Evolutionary conservation across 1,140 invertebrate genomes (phyloP), one percentile per base, ranked within the genome.

Genomic region (Drosophila pachea): DNA sequence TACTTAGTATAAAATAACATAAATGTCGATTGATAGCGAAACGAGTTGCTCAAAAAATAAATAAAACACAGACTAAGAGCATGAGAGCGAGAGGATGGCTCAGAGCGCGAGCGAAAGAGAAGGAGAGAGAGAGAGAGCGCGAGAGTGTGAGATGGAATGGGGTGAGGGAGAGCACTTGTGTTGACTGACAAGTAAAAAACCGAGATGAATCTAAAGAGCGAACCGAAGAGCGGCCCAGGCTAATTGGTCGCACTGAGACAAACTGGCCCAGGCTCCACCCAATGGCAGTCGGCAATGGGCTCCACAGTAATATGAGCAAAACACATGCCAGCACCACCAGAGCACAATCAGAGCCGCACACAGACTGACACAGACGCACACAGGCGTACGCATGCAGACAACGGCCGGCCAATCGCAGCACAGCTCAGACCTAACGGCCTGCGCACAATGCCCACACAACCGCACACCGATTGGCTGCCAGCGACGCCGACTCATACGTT

Each of bases 231-330:
- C 32, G 43, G 5, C 7, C 14, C 14, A 9, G 62, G 52, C 50
- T 36, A 50, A 71, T 71, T 67, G 68, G 63, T 5, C 12, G 33
- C 33, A 40, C 48, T 11, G 22, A 42, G 49, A 6, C 36, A 36
- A 29, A 60, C 31, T 38, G 40, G 40, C 55, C 16, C 49, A 59
- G 58, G 58, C 69, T 72, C 64, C 65, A 62, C 69, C 69, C 69
- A 72, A 68, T 68, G 43, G 29, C 45, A 61, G 56, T 32, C 14
- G 42, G 38, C 65, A 43, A 55, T 9, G 43, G 47, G 38, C 64
- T 52, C 58, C 43, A 56, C 32, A 49, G 14, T 54, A 50, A 33
- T 22, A 55, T 52, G 52, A 58, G 31, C 47, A 52, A 22, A 58
- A 36, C 32, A 32, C 14, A 32, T 9, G 42, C 11, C 61, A 60